Conservation (phyloP, 2,797 vertebrate genomes). For the Acrocephalus scirpaceus region DNA sequence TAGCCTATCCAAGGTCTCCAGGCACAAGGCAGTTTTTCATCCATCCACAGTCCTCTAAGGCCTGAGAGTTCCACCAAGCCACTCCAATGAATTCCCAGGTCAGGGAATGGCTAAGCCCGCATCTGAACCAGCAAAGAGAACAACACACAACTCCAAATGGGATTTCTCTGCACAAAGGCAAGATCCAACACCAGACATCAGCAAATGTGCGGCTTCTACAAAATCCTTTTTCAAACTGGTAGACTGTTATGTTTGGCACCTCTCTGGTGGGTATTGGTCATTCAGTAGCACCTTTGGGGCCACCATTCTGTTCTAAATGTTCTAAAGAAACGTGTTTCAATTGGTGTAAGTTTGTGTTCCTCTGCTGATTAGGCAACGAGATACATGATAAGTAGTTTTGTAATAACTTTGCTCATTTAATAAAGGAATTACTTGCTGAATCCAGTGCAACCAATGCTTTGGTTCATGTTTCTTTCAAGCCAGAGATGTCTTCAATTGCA, state of each 20-base stretch:
- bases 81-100: fast-evolving
- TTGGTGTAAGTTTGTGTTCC: not conserved
- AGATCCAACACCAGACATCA: fast-evolving
- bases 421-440: not conserved
- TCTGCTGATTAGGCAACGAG: not conserved
- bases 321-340: not conserved
- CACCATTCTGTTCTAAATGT: fast-evolving
- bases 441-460: not conserved
- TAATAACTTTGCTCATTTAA: not conserved
- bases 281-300: not conserved
- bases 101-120: not conserved
- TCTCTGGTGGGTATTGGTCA: not conserved
- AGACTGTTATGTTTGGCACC: not conserved
- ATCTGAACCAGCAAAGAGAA: not conserved
- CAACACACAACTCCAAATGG: not conserved
- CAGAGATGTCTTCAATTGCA: not conserved
- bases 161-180: not conserved
- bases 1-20: not conserved
- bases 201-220: not conserved
- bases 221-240: not conserved
- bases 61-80: not conserved
- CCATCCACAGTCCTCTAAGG: not conserved
- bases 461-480: not conserved
- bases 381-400: not conserved
- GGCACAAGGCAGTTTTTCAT: not conserved